Conservation (phyloP, 2,113 vertebrate genomes). For the Ciconia boyciana region DNA sequence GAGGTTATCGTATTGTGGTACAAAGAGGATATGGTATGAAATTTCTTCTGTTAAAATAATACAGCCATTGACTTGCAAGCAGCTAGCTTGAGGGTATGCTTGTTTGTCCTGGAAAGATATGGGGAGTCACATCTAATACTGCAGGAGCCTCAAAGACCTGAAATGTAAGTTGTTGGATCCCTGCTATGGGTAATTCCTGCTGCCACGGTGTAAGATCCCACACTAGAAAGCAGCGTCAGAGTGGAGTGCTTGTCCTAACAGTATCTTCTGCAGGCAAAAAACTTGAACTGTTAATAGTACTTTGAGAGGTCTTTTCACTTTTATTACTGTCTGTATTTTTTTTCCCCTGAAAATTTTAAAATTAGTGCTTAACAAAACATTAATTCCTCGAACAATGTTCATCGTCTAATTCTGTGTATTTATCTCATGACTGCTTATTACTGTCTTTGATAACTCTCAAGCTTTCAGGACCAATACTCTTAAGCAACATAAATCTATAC, state of each 20-base stretch:
- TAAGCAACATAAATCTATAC: not conserved
- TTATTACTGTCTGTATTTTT: not conserved
- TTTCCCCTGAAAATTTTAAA: fast-evolving
- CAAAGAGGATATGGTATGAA: not conserved
- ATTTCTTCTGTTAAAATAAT: not conserved
- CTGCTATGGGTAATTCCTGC: not conserved
- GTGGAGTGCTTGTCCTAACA: not conserved
- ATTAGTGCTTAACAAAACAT: not conserved
- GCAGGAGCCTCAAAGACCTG: not conserved
- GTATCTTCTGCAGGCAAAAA: not conserved
- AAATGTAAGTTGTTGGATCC: not conserved
- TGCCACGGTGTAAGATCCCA: not conserved
- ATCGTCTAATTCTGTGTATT: not conserved
- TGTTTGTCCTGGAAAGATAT: not conserved
- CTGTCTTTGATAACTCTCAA: not conserved
- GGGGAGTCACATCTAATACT: not conserved
- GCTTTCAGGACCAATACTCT: not conserved
- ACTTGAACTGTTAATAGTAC: not conserved
- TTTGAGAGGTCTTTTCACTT: not conserved
- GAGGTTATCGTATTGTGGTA: not conserved
- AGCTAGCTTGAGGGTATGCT: not conserved
- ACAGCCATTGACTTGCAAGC: not conserved
- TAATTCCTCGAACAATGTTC: not conserved
- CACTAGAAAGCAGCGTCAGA: fast-evolving
- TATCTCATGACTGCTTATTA: not conserved